phyloP scores from a whole-genome alignment of 2,888 invertebrate genomes.

The Nudaria mundana region DNA sequence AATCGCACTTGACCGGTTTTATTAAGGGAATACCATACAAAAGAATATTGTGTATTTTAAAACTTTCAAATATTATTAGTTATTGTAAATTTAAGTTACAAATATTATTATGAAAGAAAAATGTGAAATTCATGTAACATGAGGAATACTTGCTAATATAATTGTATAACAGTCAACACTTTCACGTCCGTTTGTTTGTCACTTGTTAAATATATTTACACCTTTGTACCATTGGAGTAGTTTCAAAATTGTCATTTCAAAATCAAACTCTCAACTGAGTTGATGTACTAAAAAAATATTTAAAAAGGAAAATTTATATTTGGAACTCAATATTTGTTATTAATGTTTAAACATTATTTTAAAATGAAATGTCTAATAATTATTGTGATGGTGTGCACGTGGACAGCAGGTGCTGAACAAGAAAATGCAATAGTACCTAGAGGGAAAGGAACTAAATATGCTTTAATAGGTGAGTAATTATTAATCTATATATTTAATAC shows the following conservation, averaged over 20 bases:
- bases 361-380: conserved; percentile 24
- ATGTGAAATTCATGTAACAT: conserved; percentile 24
- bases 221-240: conserved; percentile 15
- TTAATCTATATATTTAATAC: too few species aligned
- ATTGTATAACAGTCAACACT: conserved; percentile 34
- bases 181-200: conserved; percentile 31
- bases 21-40: too few species aligned
- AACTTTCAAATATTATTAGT: too few species aligned
- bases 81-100: conserved; percentile 5
- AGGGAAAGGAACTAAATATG: conserved; percentile 60
- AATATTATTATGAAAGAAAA: conserved; percentile 31
- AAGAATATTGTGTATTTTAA: too few species aligned
- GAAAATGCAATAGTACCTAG: conserved; percentile 47
- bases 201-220: conserved; percentile 41
- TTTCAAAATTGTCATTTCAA: conserved; percentile 27
- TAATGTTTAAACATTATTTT: background rate
- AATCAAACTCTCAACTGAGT: too few species aligned
- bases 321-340: background rate
- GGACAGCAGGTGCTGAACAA: conserved; percentile 23
- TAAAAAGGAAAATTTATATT: too few species aligned
- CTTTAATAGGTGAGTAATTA: conserved; percentile 60
- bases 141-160: conserved; percentile 31
- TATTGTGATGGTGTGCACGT: conserved; percentile 17
- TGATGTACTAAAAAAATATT: too few species aligned
- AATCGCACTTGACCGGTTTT: too few species aligned